Percentiles rank a stretch among this genome's conserved stretches.
phyloP scores from a whole-genome alignment of 2,113 vertebrate genomes.

The Mus spicilegus region DNA sequence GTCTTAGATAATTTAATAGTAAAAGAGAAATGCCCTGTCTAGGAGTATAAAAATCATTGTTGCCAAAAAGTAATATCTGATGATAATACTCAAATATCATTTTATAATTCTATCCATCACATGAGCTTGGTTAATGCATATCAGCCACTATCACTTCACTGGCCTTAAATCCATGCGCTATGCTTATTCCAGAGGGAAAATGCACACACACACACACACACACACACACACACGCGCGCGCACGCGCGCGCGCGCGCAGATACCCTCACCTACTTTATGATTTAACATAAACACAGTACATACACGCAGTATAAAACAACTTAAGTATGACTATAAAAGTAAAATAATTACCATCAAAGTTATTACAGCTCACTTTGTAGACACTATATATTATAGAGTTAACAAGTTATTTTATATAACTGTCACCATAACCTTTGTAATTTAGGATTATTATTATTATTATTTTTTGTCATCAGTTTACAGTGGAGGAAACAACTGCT shows the following conservation, averaged over 20 bases:
- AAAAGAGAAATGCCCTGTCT: not conserved
- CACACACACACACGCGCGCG: not conserved
- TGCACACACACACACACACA: not conserved
- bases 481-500: not conserved
- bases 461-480: not conserved
- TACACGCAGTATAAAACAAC: not conserved
- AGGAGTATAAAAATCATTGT: not conserved
- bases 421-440: not conserved
- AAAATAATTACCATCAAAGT: not conserved
- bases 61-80: not conserved
- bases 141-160: not conserved
- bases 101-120: not conserved
- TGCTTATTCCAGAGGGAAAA: not conserved
- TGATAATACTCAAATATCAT: not conserved
- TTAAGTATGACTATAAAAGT: not conserved
- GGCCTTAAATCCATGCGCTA: not conserved
- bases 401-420: conserved; percentile 22
- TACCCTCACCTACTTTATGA: not conserved
- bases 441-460: not conserved
- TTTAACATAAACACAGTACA: not conserved
- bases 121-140: not conserved
- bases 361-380: not conserved
- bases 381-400: not conserved
- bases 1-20: not conserved
- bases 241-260: too few species aligned